Percentiles rank a stretch among this genome's conserved stretches.
phyloP scores from a whole-genome alignment of 2,113 vertebrate species.

The Balaeniceps rex region DNA sequence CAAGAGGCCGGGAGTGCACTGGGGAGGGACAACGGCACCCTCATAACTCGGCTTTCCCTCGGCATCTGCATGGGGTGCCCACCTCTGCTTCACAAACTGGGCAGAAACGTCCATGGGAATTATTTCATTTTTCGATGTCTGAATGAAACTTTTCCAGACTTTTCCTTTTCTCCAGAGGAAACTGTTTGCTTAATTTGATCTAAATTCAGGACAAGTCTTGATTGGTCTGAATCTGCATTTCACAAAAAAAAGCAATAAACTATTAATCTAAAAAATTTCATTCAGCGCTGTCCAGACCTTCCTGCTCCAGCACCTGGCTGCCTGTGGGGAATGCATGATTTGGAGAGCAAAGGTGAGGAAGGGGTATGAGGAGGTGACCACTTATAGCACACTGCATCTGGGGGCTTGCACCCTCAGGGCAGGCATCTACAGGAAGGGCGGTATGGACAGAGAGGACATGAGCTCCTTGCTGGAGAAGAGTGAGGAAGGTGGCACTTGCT shows the following conservation, averaged over 20 bases:
- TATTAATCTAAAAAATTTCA: neutral
- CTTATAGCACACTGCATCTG: neutral
- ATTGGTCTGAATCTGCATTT: neutral
- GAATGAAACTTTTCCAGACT: neutral
- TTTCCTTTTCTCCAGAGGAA: neutral
- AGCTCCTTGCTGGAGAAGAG: neutral
- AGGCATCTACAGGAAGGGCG: neutral
- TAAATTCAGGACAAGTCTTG: neutral
- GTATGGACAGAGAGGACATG: neutral
- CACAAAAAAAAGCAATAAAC: neutral
- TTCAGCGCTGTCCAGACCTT: neutral
- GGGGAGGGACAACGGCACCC: neutral
- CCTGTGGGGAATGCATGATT: rapidly evolving
- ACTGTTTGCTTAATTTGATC: neutral
- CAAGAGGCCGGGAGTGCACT: neutral
- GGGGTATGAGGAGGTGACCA: neutral
- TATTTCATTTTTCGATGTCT: neutral
- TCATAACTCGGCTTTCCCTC: neutral
- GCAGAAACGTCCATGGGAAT: neutral
- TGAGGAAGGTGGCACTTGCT: neutral
- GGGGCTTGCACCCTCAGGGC: rapidly evolving
- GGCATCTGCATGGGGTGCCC: neutral
- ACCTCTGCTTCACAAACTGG: neutral
- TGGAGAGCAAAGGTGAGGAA: neutral
- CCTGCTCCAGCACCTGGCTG: neutral